These are phyloP conservation scores for Tangara arthus DNA, from an alignment of 2,797 vertebrate species.

Conservation along the genomic window DNA sequence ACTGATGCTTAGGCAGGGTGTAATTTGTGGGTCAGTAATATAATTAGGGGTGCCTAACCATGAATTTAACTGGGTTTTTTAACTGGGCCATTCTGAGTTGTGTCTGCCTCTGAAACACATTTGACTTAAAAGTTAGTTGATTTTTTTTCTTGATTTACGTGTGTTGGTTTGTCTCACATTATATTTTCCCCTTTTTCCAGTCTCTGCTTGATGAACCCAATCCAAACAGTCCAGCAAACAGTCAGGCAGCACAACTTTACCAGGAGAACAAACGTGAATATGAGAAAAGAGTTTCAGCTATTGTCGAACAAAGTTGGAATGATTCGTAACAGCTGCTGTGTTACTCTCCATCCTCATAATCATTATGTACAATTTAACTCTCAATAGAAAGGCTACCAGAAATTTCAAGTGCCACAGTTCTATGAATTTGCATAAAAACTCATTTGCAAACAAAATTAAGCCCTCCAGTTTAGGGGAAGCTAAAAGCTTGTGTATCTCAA, in stretches of 20 bases:
- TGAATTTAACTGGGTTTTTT: neutral
- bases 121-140: neutral
- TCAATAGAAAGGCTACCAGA: constrained; percentile 76
- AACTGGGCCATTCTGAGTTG: neutral
- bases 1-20: neutral
- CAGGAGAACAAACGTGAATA: constrained; percentile 99
- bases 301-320: constrained; percentile 99
- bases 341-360: constrained; percentile 63
- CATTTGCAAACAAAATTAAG: constrained; percentile 81
- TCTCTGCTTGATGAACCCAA: constrained; percentile 97
- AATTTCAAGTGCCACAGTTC: constrained; percentile 86
- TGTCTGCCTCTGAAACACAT: neutral
- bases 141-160: neutral
- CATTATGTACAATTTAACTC: constrained; percentile 75
- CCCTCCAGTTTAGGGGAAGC: constrained; percentile 76
- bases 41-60: neutral
- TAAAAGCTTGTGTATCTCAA: constrained; percentile 86
- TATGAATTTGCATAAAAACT: constrained; percentile 79
- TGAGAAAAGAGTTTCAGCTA: constrained; percentile 97
- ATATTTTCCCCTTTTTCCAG: constrained; percentile 64
- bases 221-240: constrained; percentile 98
- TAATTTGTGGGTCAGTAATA: neutral
- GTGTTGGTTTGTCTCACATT: neutral
- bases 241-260: constrained; percentile 98
- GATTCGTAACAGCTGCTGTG: constrained; percentile 85